These are phyloP conservation scores for Apamea sordens DNA, from an alignment of 2,888 invertebrate species.

Conservation along the genomic window DNA sequence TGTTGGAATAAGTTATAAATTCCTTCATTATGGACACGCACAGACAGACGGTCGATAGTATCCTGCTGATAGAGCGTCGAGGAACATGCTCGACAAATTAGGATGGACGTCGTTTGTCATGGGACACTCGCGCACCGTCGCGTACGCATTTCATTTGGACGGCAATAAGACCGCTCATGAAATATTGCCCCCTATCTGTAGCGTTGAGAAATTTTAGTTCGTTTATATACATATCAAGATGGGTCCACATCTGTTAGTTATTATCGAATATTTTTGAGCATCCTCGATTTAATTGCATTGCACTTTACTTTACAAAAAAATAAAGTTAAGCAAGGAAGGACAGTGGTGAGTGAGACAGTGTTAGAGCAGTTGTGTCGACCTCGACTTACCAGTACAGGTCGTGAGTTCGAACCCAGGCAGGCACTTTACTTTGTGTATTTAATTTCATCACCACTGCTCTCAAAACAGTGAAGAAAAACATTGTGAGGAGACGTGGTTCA, in stretches of 20 bases:
- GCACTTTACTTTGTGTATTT: too few relatives aligned
- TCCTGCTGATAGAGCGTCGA: conserved; percentile 81
- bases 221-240: conserved; percentile 26
- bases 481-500: too few relatives aligned
- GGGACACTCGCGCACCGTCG: conserved; percentile 58
- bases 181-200: conserved; percentile 72
- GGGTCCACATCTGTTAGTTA: neutral
- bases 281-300: neutral
- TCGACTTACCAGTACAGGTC: too few relatives aligned
- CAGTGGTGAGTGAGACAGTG: too few relatives aligned
- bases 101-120: conserved; percentile 84
- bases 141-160: conserved; percentile 76
- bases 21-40: conserved; percentile 69
- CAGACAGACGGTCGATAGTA: conserved; percentile 66
- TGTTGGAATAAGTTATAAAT: conserved; percentile 71
- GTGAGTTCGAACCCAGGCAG: too few relatives aligned
- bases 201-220: conserved; percentile 50
- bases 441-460: too few relatives aligned
- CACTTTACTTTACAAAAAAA: too few relatives aligned
- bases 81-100: conserved; percentile 84
- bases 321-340: neutral
- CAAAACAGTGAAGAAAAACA: too few relatives aligned
- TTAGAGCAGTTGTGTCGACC: too few relatives aligned
- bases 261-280: neutral
- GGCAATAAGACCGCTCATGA: conserved; percentile 75